phyloP scores from a whole-genome alignment of 2,113 vertebrate species.

The Solenodon paradoxus region DNA sequence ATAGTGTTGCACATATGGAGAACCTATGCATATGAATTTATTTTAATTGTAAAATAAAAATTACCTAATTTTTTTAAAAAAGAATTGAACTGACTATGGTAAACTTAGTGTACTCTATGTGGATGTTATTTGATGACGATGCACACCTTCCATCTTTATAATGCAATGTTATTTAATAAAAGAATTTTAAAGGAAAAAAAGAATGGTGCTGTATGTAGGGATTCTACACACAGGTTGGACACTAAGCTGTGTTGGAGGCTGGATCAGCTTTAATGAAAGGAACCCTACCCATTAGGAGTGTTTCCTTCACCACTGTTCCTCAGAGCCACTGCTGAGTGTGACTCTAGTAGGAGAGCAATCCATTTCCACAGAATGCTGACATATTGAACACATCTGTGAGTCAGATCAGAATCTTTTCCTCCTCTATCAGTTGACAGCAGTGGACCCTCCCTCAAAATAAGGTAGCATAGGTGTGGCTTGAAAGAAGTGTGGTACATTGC shows the following conservation, averaged over 20 bases:
- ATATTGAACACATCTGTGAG: not conserved
- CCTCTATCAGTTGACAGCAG: not conserved
- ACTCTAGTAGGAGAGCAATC: not conserved
- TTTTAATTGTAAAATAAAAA: no score
- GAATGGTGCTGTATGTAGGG: not conserved
- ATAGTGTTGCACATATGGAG: not conserved
- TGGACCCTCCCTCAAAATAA: not conserved
- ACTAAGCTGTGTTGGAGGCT: not conserved
- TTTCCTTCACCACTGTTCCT: slow-evolving; percentile 15
- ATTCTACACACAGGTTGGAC: not conserved
- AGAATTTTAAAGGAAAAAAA: no score
- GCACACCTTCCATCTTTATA: no score
- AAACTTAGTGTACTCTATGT: no score
- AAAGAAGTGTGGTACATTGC: not conserved
- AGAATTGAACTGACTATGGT: no score
- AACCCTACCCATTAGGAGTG: not conserved
- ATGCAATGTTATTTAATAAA: no score
- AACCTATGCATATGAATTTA: no score
- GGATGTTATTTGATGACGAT: no score
- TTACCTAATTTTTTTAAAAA: no score
- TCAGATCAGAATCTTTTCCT: not conserved
- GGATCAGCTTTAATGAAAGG: not conserved
- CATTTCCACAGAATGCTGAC: not conserved
- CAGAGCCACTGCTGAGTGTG: not conserved
- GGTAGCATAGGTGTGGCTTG: not conserved